Evolutionary conservation across 1,140 invertebrate genomes (phyloP).

Genomic region (Listronotus oregonensis): DNA sequence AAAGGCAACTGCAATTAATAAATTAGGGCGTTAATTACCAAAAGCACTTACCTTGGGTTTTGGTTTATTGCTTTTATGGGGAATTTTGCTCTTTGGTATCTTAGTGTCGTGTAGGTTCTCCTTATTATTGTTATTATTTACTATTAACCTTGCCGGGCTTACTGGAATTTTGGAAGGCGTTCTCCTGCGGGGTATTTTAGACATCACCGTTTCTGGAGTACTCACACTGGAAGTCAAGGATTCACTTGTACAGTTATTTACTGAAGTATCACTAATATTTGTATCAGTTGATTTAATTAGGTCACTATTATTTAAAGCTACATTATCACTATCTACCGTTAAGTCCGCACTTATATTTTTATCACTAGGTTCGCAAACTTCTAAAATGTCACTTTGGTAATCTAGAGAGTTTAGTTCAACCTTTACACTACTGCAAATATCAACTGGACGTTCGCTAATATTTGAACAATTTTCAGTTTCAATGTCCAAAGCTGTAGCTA

Average conservation of each 20-base stretch:
- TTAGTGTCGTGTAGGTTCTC: slow-evolving; percentile 47
- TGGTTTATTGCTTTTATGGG: slow-evolving; percentile 47
- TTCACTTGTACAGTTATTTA: slow-evolving; percentile 57
- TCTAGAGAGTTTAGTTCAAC: slow-evolving; percentile 47
- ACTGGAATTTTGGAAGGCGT: slow-evolving; percentile 48
- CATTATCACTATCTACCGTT: slow-evolving; percentile 30
- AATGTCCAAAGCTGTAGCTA: slow-evolving; percentile 58
- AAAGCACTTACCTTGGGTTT: slow-evolving; percentile 40
- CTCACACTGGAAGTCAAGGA: slow-evolving; percentile 70
- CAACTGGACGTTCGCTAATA: slow-evolving; percentile 50
- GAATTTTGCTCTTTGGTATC: slow-evolving; percentile 53
- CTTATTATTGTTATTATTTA: slow-evolving; percentile 54
- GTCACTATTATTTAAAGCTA: slow-evolving; percentile 36
- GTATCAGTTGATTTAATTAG: slow-evolving; percentile 47
- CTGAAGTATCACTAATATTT: slow-evolving; percentile 39
- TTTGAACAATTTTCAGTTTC: slow-evolving; percentile 54
- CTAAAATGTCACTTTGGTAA: slow-evolving; percentile 40
- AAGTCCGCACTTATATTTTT: slow-evolving; percentile 7
- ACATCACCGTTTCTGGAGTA: slow-evolving; percentile 65
- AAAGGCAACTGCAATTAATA: not conserved
- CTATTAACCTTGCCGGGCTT: slow-evolving; percentile 38
- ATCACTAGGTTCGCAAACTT: slow-evolving; percentile 24
- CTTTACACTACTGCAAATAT: slow-evolving; percentile 53
- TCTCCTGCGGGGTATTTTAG: slow-evolving; percentile 51
- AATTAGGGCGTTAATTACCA: slow-evolving; percentile 15